Base-by-base conservation (phyloP, 2,797 vertebrate genomes). In the Rousettus madagascariensis region DNA sequence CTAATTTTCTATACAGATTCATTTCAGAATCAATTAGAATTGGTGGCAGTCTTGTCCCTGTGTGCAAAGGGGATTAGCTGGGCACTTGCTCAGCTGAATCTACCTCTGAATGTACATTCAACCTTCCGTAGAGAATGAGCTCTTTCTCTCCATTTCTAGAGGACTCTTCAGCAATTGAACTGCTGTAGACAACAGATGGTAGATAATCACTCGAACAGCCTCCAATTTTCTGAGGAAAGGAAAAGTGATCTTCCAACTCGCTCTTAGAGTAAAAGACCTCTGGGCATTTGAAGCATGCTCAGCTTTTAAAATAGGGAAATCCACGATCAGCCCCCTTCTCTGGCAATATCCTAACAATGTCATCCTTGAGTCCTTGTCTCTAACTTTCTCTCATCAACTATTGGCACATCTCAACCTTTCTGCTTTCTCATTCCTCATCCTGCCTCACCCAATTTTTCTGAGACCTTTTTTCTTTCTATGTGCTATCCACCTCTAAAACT, bases 1-100 rank as follows among this genome's bases (percentile, higher is more conserved):
- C 99, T 99, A 98, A 98, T 99, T 99, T 99, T 98, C 98, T 98
- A 98, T 98, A 97, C 98, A 97, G 98, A 98, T 99, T 98, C 98
- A 98, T 99, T 99, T 99, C 98, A 98, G 98, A 99, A 99, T 99
- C 99, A 99, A 99, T 99, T 99, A 99, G 99, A 98, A 98, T 97
- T 98, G 98, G 98, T 99, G 98, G 98, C 98, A 98, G 98, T 97
- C 98, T 97, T 98, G 98, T 99, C 98, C 98, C 98, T 98, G 95
- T 98, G 98, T 98, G 98, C 98, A 99, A 98, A 99, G 97, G 98
- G 98, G 99, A 99, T 99, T 99, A 99, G 97, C 96, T 96, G 97
- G 98, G 98, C 98, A 99, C 98, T 99, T 98, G 98, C 98, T 98
- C 97, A 97, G 98, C 98, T 98, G 98, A 98, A 98, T 98, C 96